Conservation (phyloP, 2,797 vertebrate species). For the Acropternis orthonyx region DNA sequence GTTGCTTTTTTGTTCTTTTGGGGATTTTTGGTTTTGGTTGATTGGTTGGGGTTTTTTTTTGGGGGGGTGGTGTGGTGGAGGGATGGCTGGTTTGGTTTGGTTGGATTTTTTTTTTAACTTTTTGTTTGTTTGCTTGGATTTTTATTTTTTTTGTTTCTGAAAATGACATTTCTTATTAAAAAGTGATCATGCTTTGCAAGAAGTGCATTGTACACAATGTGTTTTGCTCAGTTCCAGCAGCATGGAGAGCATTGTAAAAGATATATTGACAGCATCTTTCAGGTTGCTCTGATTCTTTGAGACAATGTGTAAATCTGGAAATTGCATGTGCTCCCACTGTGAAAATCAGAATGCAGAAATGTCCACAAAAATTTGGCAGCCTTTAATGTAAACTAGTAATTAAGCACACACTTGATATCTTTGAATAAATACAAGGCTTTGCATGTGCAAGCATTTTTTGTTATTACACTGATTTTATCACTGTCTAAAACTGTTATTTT, state of each 20-base stretch:
- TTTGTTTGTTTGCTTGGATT: not conserved
- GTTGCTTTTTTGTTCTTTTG: not conserved
- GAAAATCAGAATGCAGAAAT: not conserved
- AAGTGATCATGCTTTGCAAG: not conserved
- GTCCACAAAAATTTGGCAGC: not conserved
- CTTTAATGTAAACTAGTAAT: not conserved
- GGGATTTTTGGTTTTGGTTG: too few relatives aligned
- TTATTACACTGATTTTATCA: not conserved
- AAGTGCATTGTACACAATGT: not conserved
- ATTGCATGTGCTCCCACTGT: not conserved
- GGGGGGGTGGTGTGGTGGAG: too few relatives aligned
- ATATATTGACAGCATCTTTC: not conserved
- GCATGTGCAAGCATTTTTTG: accelerated
- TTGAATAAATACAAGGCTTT: not conserved
- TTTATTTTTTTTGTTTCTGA: not conserved
- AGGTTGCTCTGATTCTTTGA: not conserved
- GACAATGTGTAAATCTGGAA: not conserved
- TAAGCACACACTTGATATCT: accelerated
- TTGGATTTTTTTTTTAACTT: too few relatives aligned
- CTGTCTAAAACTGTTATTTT: not conserved
- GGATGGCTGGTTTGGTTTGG: too few relatives aligned
- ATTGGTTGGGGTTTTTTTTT: too few relatives aligned
- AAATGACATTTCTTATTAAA: not conserved
- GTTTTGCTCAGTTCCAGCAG: not conserved
- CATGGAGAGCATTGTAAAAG: not conserved